A percentile compares a stretch with the other conserved stretches of the same genome.
Evolutionary conservation across 2,797 vertebrate genomes (phyloP).

Genomic region (Arctocebus calabarensis): DNA sequence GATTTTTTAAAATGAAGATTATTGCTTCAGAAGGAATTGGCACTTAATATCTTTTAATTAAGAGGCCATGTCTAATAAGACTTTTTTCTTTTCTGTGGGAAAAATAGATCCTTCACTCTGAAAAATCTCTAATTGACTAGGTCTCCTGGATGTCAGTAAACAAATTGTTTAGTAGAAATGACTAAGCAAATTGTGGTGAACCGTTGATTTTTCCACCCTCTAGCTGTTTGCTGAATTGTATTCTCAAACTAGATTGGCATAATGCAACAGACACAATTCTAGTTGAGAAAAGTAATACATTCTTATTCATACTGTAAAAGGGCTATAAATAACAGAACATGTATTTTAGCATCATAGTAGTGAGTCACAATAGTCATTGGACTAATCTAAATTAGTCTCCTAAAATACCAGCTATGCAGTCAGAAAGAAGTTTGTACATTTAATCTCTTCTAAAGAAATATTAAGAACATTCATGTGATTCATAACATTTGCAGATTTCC

Average conservation of each 20-base stretch:
- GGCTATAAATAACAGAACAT: conserved; percentile 20
- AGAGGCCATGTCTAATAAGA: conserved; percentile 66
- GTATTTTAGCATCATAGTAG: not conserved
- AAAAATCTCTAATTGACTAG: conserved; percentile 65
- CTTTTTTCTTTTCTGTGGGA: conserved; percentile 64
- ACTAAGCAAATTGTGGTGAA: not conserved
- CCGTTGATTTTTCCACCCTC: not conserved
- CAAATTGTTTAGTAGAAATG: conserved; percentile 25
- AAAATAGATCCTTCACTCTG: conserved; percentile 46
- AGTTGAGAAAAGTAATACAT: conserved; percentile 46
- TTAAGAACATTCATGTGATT: not conserved
- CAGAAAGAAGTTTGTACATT: not conserved
- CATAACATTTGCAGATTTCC: not conserved
- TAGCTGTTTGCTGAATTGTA: conserved; percentile 22
- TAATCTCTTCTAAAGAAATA: conserved; percentile 13
- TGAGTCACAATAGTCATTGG: not conserved
- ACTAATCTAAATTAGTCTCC: not conserved
- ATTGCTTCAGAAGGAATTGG: conserved; percentile 70
- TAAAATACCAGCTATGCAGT: not conserved
- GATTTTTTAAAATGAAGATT: conserved; percentile 45
- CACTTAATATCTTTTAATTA: conserved; percentile 74
- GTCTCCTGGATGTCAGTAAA: conserved; percentile 38
- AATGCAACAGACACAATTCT: not conserved
- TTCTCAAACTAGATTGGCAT: not conserved
- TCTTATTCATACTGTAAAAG: conserved; percentile 47